These are phyloP conservation scores for Lamprotornis superbus DNA, from an alignment of 2,113 vertebrate genomes.

Conservation along the genomic window DNA sequence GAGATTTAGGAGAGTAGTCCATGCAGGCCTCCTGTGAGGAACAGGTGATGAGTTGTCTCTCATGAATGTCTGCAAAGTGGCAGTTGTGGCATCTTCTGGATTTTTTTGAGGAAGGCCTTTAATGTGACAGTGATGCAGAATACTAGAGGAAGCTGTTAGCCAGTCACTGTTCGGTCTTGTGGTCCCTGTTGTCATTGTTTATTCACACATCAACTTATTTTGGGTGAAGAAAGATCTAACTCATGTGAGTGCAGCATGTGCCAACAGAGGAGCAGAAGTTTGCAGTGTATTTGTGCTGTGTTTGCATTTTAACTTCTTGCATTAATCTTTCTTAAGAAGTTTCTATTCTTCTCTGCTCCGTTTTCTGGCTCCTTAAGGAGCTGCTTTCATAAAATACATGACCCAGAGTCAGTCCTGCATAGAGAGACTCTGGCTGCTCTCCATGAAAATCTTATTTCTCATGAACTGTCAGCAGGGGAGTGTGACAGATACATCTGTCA, in stretches of 20 bases:
- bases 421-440: not conserved
- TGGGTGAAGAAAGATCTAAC: not conserved
- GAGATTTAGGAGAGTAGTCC: no score
- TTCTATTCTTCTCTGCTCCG: not conserved
- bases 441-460: not conserved
- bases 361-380: slow-evolving; percentile 8
- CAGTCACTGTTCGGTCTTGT: not conserved
- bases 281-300: not conserved
- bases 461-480: not conserved
- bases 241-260: not conserved
- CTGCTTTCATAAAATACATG: not conserved
- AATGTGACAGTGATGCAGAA: not conserved
- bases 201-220: not conserved
- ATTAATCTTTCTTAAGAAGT: not conserved
- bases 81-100: not conserved
- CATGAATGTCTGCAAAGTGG: not conserved
- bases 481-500: not conserved
- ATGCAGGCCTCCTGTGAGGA: not conserved
- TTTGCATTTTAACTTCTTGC: slow-evolving; percentile 1
- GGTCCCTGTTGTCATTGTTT: not conserved
- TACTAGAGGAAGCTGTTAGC: not conserved
- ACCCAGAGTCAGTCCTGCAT: not conserved
- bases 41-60: not conserved
- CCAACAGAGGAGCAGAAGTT: not conserved
- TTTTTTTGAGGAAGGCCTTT: not conserved